Conservation (phyloP, 2,113 vertebrate species). For the Danionella cerebrum region DNA sequence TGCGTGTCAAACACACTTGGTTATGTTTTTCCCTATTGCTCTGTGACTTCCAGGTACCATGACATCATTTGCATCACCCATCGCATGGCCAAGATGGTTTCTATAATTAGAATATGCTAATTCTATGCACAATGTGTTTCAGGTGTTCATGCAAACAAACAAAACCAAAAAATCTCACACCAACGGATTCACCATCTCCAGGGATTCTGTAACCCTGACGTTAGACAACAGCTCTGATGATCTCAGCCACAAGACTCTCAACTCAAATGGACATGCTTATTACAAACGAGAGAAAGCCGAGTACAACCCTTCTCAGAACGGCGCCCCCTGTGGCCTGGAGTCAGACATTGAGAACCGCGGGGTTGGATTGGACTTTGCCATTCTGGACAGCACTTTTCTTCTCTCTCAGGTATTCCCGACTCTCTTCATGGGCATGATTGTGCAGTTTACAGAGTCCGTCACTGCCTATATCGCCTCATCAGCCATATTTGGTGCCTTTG, state of each 20-base stretch:
- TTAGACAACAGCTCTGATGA: constrained; percentile 46
- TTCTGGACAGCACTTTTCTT: constrained; percentile 71
- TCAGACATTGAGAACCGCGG: constrained; percentile 57
- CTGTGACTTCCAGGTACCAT: too few relatives aligned
- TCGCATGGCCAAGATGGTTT: too few relatives aligned
- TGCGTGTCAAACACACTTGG: too few relatives aligned
- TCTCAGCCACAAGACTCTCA: constrained; percentile 35
- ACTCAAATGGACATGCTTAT: constrained; percentile 38
- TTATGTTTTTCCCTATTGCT: too few relatives aligned
- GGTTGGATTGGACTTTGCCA: constrained; percentile 69
- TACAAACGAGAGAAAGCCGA: constrained; percentile 39
- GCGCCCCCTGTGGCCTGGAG: constrained; percentile 13
- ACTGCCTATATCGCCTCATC: constrained; percentile 68
- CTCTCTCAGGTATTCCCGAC: constrained; percentile 73
- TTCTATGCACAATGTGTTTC: not conserved
- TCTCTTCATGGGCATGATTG: constrained; percentile 70
- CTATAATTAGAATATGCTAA: too few relatives aligned
- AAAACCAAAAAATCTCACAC: constrained; percentile 48
- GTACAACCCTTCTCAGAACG: constrained; percentile 41
- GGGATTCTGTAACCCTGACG: constrained; percentile 50
- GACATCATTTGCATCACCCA: too few relatives aligned
- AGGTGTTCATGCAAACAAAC: constrained; percentile 66
- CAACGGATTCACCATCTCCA: constrained; percentile 45
- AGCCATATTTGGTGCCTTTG: constrained; percentile 60
- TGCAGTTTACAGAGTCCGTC: constrained; percentile 66